These are phyloP conservation scores for Lophura swinhoii DNA, from an alignment of 2,797 vertebrate genomes.

Conservation along the genomic window DNA sequence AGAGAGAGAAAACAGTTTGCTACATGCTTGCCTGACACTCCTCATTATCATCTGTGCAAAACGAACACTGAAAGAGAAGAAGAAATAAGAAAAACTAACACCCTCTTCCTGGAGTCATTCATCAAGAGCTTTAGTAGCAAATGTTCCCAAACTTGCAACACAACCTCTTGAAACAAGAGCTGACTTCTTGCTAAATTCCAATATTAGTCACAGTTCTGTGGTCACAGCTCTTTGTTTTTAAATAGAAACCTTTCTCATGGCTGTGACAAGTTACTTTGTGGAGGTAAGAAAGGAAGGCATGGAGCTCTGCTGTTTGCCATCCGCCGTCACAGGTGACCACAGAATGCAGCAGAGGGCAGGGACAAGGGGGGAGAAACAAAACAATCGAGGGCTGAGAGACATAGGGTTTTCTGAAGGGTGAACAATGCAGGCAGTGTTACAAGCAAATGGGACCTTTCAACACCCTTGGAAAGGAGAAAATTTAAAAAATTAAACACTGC, in stretches of 20 bases:
- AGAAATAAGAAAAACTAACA: slow-evolving; percentile 74
- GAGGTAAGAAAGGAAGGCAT: slow-evolving; percentile 32
- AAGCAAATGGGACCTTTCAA: slow-evolving; percentile 76
- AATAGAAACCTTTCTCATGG: slow-evolving; percentile 76
- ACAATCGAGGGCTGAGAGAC: slow-evolving; percentile 45
- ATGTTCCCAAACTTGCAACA: slow-evolving; percentile 88
- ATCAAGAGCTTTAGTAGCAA: slow-evolving; percentile 89
- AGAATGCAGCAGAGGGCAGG: slow-evolving; percentile 9
- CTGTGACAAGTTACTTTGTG: slow-evolving; percentile 72
- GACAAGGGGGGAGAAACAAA: neutral
- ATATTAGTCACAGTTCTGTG: slow-evolving; percentile 94
- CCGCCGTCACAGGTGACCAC: slow-evolving; percentile 55
- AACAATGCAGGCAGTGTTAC: slow-evolving; percentile 74
- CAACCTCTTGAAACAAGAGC: slow-evolving; percentile 93
- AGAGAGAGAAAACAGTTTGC: slow-evolving; percentile 78
- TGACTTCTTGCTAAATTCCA: slow-evolving; percentile 99
- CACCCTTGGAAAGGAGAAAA: slow-evolving; percentile 73
- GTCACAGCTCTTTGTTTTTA: slow-evolving; percentile 74
- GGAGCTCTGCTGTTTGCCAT: slow-evolving; percentile 52
- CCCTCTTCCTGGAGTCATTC: slow-evolving; percentile 85
- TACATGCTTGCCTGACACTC: slow-evolving; percentile 86
- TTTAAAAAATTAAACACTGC: slow-evolving; percentile 77
- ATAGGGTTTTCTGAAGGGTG: slow-evolving; percentile 35
- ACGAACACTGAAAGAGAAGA: slow-evolving; percentile 85
- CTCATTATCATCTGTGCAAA: slow-evolving; percentile 87